Evolutionary conservation across 2,888 invertebrate species (phyloP), one percentile per base, ranked within the genome.

Genomic region (Rhopalosiphum nymphaeae): DNA sequence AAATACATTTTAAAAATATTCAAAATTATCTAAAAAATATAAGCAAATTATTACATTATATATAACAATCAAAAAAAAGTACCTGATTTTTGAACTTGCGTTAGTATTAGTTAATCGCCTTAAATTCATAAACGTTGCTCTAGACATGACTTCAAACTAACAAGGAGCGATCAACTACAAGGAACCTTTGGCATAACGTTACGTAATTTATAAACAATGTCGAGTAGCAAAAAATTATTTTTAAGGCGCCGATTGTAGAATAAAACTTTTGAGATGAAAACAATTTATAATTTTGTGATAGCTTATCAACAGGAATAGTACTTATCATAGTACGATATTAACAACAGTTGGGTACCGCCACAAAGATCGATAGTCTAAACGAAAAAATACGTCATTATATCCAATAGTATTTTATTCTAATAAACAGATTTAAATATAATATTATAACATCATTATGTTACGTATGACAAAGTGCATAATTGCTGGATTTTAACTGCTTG

Each of bases 61-160:
- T 13, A 84, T 9, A 53, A 46, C 25, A 53, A 46, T 94, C 94
- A 84, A 95, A 94, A 88, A 95, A 56, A 84, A 36, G 29, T 53
- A 94, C 93, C 90, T 90, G 90, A 49, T 84, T 89, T 93, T 93
- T 42, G 56, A 88, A 93, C 36, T 89, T 25, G 57, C 25, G 2
- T 93, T 85, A 13, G 86, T 61, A 44, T 86, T 29, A 57, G 46
- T 29, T 25, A 94, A 49, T 67, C 36, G 84, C 42, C 61, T 91
- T 4, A 86, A 85, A 49, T 86, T 86, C 7, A 94, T 61, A 7
- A 89, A 53, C 84, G 86, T 86, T 11, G n/a, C 57, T 86, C 85
- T 94, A 29, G 93, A 91, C 93, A 94, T 94, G 44, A 26, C 46
- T 84, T 25, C 36, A 25, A 56, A 46, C 42, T 89, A 44, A 78